Evolutionary conservation across 2,113 vertebrate species (phyloP), one percentile per base, ranked within the genome.

Genomic region (Blennius ocellaris): DNA sequence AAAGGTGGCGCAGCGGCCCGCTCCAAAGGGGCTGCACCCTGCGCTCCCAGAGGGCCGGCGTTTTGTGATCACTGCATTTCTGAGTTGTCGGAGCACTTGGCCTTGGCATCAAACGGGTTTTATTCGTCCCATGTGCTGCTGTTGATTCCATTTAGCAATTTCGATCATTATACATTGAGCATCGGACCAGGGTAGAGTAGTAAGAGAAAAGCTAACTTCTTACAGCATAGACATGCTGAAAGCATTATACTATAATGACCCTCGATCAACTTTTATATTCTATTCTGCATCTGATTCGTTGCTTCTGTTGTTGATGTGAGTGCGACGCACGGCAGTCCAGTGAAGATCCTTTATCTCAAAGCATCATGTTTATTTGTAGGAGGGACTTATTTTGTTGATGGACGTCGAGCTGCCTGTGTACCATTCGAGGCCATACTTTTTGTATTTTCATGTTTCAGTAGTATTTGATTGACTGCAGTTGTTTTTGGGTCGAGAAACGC

Each of bases 121-220:
- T 78, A 81, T 92, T 79, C 55, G 10, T 88, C 88, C 88, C 89
- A 89, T 83, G 85, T 87, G 85, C 83, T 69, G 57, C 73, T 81
- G 74, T 87, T 85, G 83, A 86, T 81, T 89, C 81, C 78, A 86
- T 85, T 86, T 82, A 77, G 54, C 59, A 54, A 66, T 82, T 85
- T 81, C 54, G 77, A 81, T 89, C 52, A 78, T 74, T 82, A 74
- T 55, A 66, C 64, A 54, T 61, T 3, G 38, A 81, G 66, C 14
- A 21, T 65, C 62, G 8, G 15, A 60, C 52, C 30, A 11, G 43
- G 60, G 41, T 53, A 11, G 41, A 12, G 52, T 56, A 40, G 15
- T 14, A 43, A 73, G 47, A 63, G 56, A 52, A 50, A 47, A 36
- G 11, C 59, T 38, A 58, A 55, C 38, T 80, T 39, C 40, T 70